These are phyloP conservation scores for Cyclargus thomasi DNA, from an alignment of 1,140 invertebrate genomes.

Conservation along the genomic window DNA sequence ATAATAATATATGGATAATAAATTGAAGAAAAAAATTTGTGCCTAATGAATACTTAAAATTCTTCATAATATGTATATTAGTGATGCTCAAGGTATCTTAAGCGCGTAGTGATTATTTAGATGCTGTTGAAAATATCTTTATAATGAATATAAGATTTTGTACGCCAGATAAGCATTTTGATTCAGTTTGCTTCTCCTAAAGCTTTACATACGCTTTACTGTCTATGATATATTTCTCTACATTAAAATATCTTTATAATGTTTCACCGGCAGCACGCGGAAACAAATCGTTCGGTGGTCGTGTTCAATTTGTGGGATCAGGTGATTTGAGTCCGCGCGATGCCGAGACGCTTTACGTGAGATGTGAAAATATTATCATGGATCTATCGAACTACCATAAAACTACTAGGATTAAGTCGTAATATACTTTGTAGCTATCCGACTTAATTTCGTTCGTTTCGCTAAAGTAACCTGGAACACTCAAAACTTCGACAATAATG, in stretches of 20 bases:
- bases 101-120: constrained; percentile 63
- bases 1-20: constrained; percentile 45
- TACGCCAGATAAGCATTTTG: constrained; percentile 66
- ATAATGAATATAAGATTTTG: constrained; percentile 45
- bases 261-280: constrained; percentile 8
- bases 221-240: constrained; percentile 18
- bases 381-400: constrained; percentile 22
- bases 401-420: constrained; percentile 25
- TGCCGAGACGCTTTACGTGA: neutral
- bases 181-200: constrained; percentile 37
- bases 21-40: constrained; percentile 62
- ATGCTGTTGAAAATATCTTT: constrained; percentile 52
- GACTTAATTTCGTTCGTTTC: constrained; percentile 14
- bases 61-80: constrained; percentile 61
- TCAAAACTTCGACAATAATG: constrained; percentile 61
- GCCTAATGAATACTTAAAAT: constrained; percentile 66
- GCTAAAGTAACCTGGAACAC: constrained; percentile 21
- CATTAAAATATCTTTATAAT: constrained; percentile 15
- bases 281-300: neutral
- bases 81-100: constrained; percentile 69
- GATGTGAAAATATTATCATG: constrained; percentile 24
- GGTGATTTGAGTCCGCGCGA: constrained; percentile 16
- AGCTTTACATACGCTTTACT: constrained; percentile 22
- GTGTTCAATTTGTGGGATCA: constrained; percentile 4
- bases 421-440: constrained; percentile 19